Percentiles rank a stretch among this genome's conserved stretches.
phyloP scores from a whole-genome alignment of 2,888 invertebrate species.

The Anarsia innoxiella region DNA sequence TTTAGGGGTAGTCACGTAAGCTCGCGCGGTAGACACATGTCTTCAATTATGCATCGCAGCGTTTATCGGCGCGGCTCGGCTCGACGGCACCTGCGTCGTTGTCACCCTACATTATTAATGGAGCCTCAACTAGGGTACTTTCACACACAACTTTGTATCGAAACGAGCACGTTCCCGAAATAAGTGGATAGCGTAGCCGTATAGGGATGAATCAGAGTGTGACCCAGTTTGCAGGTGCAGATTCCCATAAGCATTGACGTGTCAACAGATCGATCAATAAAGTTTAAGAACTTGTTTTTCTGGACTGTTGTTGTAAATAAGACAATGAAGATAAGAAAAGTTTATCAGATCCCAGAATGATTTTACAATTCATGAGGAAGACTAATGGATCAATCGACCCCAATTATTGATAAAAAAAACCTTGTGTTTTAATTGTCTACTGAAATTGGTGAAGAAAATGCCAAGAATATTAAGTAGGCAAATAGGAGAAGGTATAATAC shows the following conservation, averaged over 20 bases:
- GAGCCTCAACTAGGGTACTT: constrained; percentile 19
- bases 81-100: constrained; percentile 58
- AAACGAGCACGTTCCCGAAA: neutral
- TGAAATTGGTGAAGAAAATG: no score
- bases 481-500: no score
- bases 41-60: constrained; percentile 67
- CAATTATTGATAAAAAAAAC: no score
- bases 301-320: no score
- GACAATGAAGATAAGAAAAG: no score
- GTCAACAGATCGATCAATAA: no score
- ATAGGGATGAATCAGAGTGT: neutral
- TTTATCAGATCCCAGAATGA: no score
- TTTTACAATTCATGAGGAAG: no score
- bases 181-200: neutral
- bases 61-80: constrained; percentile 52
- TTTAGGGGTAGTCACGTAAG: constrained; percentile 34
- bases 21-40: constrained; percentile 39
- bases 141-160: constrained; percentile 1
- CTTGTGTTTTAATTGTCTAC: no score
- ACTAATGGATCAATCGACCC: no score
- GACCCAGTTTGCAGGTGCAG: constrained; percentile 1
- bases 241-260: constrained; percentile 1
- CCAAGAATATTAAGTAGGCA: no score
- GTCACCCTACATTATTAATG: constrained; percentile 70
- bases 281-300: no score